Conservation (phyloP, 30 jellyfish, hydroid and myxozoan species). For the Mastigias papua region DNA sequence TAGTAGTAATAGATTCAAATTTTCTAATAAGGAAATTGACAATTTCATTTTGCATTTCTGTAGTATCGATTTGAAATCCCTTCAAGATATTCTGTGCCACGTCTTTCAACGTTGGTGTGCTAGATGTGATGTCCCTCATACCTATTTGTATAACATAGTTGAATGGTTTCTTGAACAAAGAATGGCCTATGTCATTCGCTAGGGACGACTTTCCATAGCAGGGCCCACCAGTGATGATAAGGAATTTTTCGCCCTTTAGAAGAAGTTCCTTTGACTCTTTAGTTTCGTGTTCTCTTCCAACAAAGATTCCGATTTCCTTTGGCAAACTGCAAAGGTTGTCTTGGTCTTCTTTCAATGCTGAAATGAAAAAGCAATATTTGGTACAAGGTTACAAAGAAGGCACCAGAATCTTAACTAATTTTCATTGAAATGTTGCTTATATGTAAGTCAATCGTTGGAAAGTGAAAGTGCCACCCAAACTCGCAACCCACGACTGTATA, state of each 20-base stretch:
- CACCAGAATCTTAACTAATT: too few species aligned
- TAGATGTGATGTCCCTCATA: constrained; percentile 9
- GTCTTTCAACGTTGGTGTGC: neutral
- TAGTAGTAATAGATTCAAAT: neutral
- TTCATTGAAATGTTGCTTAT: too few species aligned
- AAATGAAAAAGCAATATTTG: neutral
- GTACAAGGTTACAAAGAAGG: too few species aligned
- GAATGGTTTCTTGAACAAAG: neutral
- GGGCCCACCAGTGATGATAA: constrained; percentile 28
- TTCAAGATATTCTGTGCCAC: constrained; percentile 16
- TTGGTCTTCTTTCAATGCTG: constrained; percentile 44
- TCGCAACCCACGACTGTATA: too few species aligned
- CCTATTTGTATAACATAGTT: constrained; percentile 22
- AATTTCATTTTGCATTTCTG: constrained; percentile 26
- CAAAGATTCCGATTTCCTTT: neutral
- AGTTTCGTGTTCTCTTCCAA: constrained; percentile 11
- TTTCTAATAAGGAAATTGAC: neutral
- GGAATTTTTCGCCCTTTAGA: neutral
- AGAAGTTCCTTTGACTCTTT: neutral
- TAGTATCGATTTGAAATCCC: constrained; percentile 13
- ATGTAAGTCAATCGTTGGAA: too few species aligned
- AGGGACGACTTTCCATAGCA: constrained; percentile 39
- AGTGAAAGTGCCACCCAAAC: too few species aligned
- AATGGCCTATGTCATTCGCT: constrained; percentile 12
- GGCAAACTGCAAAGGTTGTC: constrained; percentile 15